phyloP scores from a whole-genome alignment of 1,140 invertebrate species.

The Drosophila repleta region DNA sequence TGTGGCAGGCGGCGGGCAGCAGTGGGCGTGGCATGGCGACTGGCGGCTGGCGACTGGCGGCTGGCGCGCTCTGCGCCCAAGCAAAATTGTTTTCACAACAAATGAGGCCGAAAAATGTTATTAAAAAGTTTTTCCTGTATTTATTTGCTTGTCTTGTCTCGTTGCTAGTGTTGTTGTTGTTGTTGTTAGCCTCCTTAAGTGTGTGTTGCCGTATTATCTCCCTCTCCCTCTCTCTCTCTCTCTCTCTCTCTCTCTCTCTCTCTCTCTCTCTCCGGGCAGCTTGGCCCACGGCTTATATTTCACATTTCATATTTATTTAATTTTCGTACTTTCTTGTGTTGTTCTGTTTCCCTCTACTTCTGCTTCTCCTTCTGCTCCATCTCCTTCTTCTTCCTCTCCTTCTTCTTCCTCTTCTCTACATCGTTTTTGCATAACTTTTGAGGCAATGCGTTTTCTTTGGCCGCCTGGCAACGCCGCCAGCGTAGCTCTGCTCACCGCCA shows the following conservation, averaged over 20 bases:
- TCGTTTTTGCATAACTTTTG: conserved; percentile 62
- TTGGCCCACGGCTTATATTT: conserved; percentile 33
- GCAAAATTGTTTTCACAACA: conserved; percentile 80
- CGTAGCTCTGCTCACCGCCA: not conserved
- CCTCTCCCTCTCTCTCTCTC: no score
- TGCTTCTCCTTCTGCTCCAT: not conserved
- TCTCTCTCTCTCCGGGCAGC: no score
- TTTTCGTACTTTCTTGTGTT: conserved; percentile 73
- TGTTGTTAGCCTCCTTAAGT: conserved; percentile 47
- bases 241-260: no score
- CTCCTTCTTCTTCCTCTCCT: conserved; percentile 22
- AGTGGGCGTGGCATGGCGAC: not conserved
- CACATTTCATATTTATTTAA: conserved; percentile 80
- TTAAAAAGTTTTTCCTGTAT: conserved; percentile 80
- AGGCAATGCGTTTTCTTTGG: conserved; percentile 30
- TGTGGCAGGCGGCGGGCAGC: conserved; percentile 25
- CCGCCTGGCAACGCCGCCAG: conserved; percentile 16
- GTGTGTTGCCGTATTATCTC: conserved; percentile 47
- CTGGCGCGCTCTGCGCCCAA: conserved; percentile 39
- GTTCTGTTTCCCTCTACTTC: conserved; percentile 28
- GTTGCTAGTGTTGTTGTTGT: conserved; percentile 29
- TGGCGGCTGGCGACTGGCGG: no score
- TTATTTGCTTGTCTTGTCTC: conserved; percentile 54
- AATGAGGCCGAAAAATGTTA: conserved; percentile 82
- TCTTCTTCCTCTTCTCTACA: not conserved